Evolutionary conservation across 1,140 invertebrate species (phyloP), one percentile per base, ranked within the genome.

Genomic region (Scaptomyza hsui): DNA sequence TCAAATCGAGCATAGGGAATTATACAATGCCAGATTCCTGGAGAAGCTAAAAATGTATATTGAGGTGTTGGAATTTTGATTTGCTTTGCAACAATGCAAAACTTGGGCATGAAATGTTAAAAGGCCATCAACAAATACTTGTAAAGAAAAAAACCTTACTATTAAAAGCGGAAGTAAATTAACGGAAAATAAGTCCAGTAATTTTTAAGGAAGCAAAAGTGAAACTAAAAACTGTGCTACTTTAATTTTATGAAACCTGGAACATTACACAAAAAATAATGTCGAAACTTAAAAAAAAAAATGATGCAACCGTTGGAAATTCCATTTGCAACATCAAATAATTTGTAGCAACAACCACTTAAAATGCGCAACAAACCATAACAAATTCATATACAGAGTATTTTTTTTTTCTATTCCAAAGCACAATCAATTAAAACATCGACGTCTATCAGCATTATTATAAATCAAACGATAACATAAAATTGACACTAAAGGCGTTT

Each of bases 391-490:
- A 21, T 19, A 56, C 49, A 74, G 37, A 64, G 57, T 37, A 13
- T 45, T 15, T 24, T 29, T 61, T 47, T 67, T 39, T 15, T 26
- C 16, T 61, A 41, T 71, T 39, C 45, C 45, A n/a, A 12, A 57
- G 60, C 60, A 49, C 82, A 88, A 88, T 88, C 82, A 86, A 86
- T 86, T 86, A 86, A 88, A 75, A 82, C 70, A 88, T 88, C 75
- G 82, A 86, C 81, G 82, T 88, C 82, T 82, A 88, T 88, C 82
- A 88, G 82, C 82, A 88, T 88, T 82, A 88, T 88, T 88, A 88
- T 88, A 88, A 88, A 88, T 88, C 82, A 88, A 88, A 88, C 78
- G 82, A 88, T 88, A 88, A 88, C 82, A 88, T 88, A 78, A 88
- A 88, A 88, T 78, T 88, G 82, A 88, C 82, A 88, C 82, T 88